Percentiles rank a stretch among this genome's conserved stretches.
Conservation (phyloP, 2,797 vertebrate genomes). For the Ctenochaetus hawaiiensis region DNA sequence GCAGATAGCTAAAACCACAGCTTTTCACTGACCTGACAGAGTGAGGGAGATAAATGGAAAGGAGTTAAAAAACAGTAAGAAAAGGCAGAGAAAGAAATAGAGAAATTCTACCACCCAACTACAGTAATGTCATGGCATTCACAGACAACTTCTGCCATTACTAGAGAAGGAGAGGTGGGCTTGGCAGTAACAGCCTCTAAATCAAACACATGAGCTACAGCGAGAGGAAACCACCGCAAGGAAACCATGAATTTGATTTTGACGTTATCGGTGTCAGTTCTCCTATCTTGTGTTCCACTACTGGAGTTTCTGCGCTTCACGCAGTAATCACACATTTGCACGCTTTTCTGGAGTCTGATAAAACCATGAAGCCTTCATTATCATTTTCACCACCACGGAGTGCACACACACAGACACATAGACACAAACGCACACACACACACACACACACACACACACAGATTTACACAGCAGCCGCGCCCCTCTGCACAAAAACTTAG, state of each 20-base stretch:
- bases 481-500: slow-evolving; percentile 22
- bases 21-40: slow-evolving; percentile 62
- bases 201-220: slow-evolving; percentile 69
- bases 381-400: slow-evolving; percentile 43
- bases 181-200: slow-evolving; percentile 69
- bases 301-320: slow-evolving; percentile 27
- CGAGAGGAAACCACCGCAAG: slow-evolving; percentile 64
- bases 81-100: slow-evolving; percentile 46
- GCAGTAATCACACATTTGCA: slow-evolving; percentile 49
- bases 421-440: slow-evolving; percentile 2
- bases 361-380: slow-evolving; percentile 45
- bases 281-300: slow-evolving; percentile 51
- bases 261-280: slow-evolving; percentile 60
- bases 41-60: slow-evolving; percentile 45
- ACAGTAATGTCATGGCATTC: slow-evolving; percentile 79
- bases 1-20: slow-evolving; percentile 73
- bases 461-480: slow-evolving; percentile 43
- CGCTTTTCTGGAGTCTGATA: slow-evolving; percentile 46
- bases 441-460: slow-evolving; percentile 14
- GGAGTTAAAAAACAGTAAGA: slow-evolving; percentile 26
- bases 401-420: background rate
- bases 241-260: slow-evolving; percentile 77
- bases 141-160: slow-evolving; percentile 67
- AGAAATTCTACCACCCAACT: slow-evolving; percentile 72
- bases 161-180: slow-evolving; percentile 44